Percentiles rank a stretch among this genome's conserved stretches.
These are phyloP conservation scores for Glaucopsyche alexis DNA, from an alignment of 2,888 invertebrate genomes.

Conservation along the genomic window DNA sequence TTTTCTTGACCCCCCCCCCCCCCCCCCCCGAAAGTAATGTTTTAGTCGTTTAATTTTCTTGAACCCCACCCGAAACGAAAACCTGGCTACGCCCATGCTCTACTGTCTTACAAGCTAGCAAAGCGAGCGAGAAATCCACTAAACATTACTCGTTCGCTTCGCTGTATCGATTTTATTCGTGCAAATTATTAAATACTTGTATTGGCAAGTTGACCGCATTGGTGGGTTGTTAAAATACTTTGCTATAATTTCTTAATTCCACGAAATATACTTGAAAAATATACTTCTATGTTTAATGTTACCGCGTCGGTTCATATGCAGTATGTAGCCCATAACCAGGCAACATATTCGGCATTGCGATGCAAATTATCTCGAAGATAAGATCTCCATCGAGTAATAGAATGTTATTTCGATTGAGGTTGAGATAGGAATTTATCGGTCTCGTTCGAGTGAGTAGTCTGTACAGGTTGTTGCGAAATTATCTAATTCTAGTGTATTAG, in stretches of 20 bases:
- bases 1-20: too few relatives aligned
- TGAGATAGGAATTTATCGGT: slow-evolving; percentile 37
- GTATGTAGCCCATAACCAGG: background rate
- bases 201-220: background rate
- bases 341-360: slow-evolving; percentile 36
- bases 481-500: too few relatives aligned
- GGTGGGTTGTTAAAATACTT: background rate
- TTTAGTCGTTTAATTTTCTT: too few relatives aligned
- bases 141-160: background rate
- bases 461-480: slow-evolving; percentile 11
- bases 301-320: slow-evolving; percentile 18
- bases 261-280: background rate
- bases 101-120: too few relatives aligned
- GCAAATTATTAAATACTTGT: background rate
- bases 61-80: too few relatives aligned
- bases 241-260: slow-evolving; percentile 11
- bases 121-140: background rate
- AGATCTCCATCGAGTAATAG: slow-evolving; percentile 37
- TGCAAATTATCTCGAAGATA: slow-evolving; percentile 36
- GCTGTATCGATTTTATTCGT: background rate
- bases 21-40: too few relatives aligned
- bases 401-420: slow-evolving; percentile 38
- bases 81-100: too few relatives aligned
- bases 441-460: slow-evolving; percentile 18
- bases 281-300: background rate